These are phyloP conservation scores for Drosophila kepulauana DNA, from an alignment of 1,140 invertebrate species.

Conservation along the genomic window DNA sequence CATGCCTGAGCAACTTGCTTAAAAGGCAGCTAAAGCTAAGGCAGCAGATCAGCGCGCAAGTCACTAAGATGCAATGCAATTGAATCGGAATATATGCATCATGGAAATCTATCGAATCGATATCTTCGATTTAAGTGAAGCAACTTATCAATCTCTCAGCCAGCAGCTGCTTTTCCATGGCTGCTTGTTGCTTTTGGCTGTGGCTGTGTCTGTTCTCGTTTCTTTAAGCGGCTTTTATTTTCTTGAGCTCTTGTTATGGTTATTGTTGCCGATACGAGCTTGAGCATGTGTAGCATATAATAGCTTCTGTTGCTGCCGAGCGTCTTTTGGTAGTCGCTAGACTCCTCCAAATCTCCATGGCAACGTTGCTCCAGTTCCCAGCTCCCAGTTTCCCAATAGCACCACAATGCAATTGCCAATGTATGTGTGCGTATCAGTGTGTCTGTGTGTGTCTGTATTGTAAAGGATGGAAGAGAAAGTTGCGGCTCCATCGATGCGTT, in stretches of 20 bases:
- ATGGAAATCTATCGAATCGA: background rate
- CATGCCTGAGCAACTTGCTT: slow-evolving; percentile 42
- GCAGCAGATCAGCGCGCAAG: background rate
- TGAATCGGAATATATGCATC: background rate
- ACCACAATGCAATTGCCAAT: slow-evolving; percentile 10
- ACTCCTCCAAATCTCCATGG: background rate
- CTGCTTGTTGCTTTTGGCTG: background rate
- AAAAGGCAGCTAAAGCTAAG: background rate
- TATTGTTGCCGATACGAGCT: slow-evolving; percentile 46
- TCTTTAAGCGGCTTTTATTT: slow-evolving; percentile 55
- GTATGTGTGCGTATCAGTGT: background rate
- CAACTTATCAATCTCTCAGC: too few species aligned
- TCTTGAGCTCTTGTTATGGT: slow-evolving; percentile 25
- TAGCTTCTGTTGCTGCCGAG: slow-evolving; percentile 47
- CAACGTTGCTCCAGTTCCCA: slow-evolving; percentile 16
- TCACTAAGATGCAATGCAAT: background rate
- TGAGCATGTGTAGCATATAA: slow-evolving; percentile 54
- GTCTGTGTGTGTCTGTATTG: background rate
- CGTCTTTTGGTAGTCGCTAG: background rate
- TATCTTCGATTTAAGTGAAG: background rate
- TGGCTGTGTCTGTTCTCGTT: slow-evolving; percentile 39
- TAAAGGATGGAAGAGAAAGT: background rate
- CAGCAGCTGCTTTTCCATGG: background rate
- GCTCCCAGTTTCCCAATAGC: slow-evolving; percentile 22
- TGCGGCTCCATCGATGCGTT: slow-evolving; percentile 46